These are phyloP conservation scores for Eupithecia pulchellata DNA, from an alignment of 2,888 invertebrate genomes.

Conservation along the genomic window DNA sequence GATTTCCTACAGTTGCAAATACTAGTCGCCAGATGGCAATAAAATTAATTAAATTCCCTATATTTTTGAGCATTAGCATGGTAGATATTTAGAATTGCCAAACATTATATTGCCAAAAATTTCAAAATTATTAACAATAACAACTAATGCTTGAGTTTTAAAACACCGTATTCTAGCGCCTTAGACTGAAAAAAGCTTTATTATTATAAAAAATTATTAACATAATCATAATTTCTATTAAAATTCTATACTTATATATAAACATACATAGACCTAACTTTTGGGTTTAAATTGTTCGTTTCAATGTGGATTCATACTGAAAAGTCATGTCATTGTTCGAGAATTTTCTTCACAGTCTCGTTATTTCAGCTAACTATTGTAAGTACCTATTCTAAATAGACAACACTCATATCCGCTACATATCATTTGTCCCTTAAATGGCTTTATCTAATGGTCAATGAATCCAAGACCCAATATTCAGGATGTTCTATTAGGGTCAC, in stretches of 20 bases:
- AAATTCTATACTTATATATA: neutral
- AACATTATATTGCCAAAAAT: no score
- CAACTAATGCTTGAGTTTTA: no score
- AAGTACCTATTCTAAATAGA: neutral
- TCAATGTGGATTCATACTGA: neutral
- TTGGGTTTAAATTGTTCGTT: neutral
- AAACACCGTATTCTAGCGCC: no score
- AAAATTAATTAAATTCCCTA: neutral
- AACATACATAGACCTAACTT: neutral
- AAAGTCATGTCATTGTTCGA: neutral
- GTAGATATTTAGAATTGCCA: neutral
- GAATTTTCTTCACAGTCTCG: neutral
- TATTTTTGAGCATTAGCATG: neutral
- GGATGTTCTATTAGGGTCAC: slow-evolving; percentile 65
- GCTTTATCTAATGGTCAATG: neutral
- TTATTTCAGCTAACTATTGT: neutral
- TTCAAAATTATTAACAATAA: neutral
- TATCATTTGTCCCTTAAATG: neutral
- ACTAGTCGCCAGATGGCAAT: neutral
- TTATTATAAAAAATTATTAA: no score
- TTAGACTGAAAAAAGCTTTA: no score
- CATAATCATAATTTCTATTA: no score
- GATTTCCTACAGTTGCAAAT: slow-evolving; percentile 1
- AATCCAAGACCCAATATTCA: slow-evolving; percentile 36
- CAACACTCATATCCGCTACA: neutral